Conservation (phyloP, 2,797 vertebrate species). For the Heterohyrax brucei region DNA sequence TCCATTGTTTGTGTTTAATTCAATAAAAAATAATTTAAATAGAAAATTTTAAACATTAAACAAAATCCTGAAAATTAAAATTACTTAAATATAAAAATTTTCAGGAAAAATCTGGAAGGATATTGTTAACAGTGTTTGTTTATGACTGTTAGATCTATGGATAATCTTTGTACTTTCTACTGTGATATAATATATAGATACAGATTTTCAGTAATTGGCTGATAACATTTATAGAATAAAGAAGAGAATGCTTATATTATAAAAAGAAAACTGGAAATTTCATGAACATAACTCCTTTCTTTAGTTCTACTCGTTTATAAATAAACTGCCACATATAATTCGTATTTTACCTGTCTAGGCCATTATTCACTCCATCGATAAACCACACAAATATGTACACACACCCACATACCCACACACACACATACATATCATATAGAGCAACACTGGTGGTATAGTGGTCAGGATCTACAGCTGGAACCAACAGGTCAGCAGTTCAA, state of each 20-base stretch:
- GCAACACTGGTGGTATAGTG: too few species aligned
- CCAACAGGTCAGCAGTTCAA: too few species aligned
- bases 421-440: too few species aligned
- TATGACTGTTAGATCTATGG: background rate
- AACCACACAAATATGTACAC: background rate
- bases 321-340: background rate
- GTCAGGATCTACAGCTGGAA: too few species aligned
- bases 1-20: background rate
- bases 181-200: background rate
- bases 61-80: slow-evolving; percentile 40
- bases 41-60: too few species aligned
- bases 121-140: background rate
- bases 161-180: background rate
- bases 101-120: slow-evolving; percentile 11
- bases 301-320: background rate
- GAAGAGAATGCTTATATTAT: background rate
- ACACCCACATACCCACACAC: too few species aligned
- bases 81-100: slow-evolving; percentile 38
- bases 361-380: background rate
- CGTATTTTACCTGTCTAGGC: background rate
- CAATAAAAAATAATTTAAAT: background rate
- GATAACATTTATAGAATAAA: background rate
- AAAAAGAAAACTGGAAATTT: slow-evolving; percentile 28
- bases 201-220: slow-evolving; percentile 19
- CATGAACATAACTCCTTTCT: background rate